phyloP scores from a whole-genome alignment of 2,888 invertebrate genomes.

The Lumbricus terrestris region DNA sequence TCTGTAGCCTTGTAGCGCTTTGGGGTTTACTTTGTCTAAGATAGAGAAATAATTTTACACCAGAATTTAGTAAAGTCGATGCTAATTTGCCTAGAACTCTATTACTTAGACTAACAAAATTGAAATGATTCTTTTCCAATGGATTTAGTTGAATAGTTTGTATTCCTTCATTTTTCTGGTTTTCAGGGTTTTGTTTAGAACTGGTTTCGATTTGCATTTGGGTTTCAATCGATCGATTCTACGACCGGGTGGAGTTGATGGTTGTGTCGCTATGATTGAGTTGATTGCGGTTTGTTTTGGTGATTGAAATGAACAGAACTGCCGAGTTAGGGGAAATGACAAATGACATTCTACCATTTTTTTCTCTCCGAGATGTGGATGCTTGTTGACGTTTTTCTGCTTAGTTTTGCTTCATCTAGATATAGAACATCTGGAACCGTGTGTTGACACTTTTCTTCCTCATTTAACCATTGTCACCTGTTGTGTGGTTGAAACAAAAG shows the following conservation, averaged over 20 bases:
- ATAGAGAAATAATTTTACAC: neutral
- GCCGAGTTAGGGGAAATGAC: neutral
- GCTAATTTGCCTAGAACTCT: neutral
- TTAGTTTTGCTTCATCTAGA: neutral
- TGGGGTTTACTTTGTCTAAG: neutral
- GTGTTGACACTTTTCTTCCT: neutral
- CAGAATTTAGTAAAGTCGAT: neutral
- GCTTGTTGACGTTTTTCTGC: neutral
- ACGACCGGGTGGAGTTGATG: neutral
- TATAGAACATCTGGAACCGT: neutral
- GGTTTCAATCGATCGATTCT: neutral
- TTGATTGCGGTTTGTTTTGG: neutral
- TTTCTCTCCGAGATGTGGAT: neutral
- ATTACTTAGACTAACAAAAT: neutral
- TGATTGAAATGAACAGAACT: neutral
- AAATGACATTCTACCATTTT: neutral
- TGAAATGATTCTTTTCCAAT: neutral
- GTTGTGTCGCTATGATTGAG: neutral
- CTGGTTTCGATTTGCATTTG: neutral
- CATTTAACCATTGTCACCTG: neutral
- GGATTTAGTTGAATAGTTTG: no score
- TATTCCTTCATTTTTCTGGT: no score
- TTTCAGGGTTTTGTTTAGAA: neutral
- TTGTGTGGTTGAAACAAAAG: neutral
- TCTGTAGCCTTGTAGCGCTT: neutral